Conservation (phyloP, 2,113 vertebrate species). For the Eulemur rufifrons region DNA sequence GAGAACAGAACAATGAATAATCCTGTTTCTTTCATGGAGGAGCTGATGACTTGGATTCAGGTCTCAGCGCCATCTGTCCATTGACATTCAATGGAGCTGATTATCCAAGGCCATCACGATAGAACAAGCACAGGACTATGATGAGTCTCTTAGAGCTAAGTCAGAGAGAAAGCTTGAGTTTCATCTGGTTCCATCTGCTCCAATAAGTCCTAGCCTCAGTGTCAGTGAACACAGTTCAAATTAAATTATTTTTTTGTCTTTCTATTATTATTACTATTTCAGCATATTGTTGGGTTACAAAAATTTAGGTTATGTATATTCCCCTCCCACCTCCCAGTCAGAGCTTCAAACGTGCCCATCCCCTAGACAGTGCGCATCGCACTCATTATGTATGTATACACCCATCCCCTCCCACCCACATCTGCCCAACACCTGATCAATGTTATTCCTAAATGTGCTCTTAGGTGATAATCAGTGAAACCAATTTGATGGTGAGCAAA, state of each 20-base stretch:
- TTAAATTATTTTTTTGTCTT: background rate
- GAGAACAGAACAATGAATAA: background rate
- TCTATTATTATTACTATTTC: too few relatives aligned
- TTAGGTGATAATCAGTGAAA: too few relatives aligned
- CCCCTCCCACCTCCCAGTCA: too few relatives aligned
- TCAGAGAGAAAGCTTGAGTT: background rate
- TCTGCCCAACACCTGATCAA: too few relatives aligned
- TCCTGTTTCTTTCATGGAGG: background rate
- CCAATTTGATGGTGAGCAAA: too few relatives aligned
- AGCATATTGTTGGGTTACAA: too few relatives aligned
- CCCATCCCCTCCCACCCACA: too few relatives aligned
- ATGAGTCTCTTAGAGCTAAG: background rate
- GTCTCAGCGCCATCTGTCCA: background rate
- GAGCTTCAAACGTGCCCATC: too few relatives aligned
- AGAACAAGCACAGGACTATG: background rate
- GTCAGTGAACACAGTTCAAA: background rate
- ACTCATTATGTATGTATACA: too few relatives aligned
- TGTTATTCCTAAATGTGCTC: too few relatives aligned
- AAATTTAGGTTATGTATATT: too few relatives aligned
- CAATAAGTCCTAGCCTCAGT: background rate
- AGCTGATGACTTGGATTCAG: background rate
- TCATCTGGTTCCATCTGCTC: background rate
- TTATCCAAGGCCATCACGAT: background rate
- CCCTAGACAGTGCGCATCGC: too few relatives aligned
- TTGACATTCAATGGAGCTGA: background rate